phyloP scores from a whole-genome alignment of 2,113 vertebrate species.

The Chloropsis cyanopogon region DNA sequence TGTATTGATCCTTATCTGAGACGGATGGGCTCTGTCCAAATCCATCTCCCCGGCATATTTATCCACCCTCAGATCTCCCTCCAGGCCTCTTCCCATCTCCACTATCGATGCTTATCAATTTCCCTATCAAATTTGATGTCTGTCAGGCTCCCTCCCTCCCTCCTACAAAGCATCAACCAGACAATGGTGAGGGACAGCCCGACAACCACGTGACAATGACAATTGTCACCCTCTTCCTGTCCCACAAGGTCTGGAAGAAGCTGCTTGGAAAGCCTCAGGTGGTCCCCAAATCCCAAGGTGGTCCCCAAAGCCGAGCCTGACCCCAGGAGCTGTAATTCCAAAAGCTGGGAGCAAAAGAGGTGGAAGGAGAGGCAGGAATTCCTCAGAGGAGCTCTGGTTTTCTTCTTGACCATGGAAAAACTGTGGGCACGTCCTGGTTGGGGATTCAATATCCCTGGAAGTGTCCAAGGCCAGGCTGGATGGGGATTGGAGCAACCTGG shows the following conservation, averaged over 20 bases:
- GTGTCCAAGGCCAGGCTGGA: neutral
- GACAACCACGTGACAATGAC: fast-evolving
- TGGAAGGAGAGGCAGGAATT: neutral
- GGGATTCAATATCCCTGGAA: neutral
- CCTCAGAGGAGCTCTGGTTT: neutral
- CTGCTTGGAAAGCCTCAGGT: neutral
- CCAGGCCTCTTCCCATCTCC: neutral
- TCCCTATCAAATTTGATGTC: neutral
- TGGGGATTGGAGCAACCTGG: neutral
- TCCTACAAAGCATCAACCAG: neutral
- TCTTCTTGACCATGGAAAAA: neutral
- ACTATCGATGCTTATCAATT: neutral
- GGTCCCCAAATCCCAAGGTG: neutral
- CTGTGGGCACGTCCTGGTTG: fast-evolving
- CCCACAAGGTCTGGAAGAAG: fast-evolving
- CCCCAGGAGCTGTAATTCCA: neutral
- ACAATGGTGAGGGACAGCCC: fast-evolving
- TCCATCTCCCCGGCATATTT: neutral
- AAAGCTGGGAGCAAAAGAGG: neutral
- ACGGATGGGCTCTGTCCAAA: neutral
- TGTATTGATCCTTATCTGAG: conserved; percentile 22
- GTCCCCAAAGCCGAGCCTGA: neutral
- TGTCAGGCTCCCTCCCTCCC: neutral
- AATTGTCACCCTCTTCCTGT: neutral
- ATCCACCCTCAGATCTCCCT: conserved; percentile 1